These are phyloP conservation scores for Bubo scandiacus DNA, from an alignment of 2,113 vertebrate genomes.

Conservation along the genomic window DNA sequence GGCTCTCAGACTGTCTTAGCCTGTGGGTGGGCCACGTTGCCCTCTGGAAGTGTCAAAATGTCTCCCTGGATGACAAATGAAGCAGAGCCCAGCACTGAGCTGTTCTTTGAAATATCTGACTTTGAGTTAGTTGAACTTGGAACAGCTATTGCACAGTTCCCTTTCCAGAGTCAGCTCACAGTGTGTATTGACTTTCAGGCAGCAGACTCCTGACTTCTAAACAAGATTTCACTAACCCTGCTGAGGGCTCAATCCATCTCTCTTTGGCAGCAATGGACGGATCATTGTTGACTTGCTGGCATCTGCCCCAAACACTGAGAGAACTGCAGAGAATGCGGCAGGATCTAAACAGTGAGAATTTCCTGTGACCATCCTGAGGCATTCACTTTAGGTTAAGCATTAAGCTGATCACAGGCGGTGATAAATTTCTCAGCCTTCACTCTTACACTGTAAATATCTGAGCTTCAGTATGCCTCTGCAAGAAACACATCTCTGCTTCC, in stretches of 20 bases:
- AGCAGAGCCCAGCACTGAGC: slow-evolving; percentile 15
- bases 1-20: not conserved
- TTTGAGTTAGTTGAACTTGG: slow-evolving; percentile 27
- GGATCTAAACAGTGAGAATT: not conserved
- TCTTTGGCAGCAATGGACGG: not conserved
- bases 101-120: slow-evolving; percentile 48
- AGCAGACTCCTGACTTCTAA: slow-evolving; percentile 3
- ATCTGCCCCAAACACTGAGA: not conserved
- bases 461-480: not conserved
- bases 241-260: not conserved
- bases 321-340: not conserved
- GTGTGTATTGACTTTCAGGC: not conserved
- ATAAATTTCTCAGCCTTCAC: not conserved
- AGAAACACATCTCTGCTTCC: not conserved
- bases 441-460: not conserved
- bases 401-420: rapidly evolving
- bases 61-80: slow-evolving; percentile 30
- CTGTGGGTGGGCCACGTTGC: slow-evolving; percentile 5
- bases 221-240: not conserved
- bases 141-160: not conserved
- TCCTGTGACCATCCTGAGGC: not conserved
- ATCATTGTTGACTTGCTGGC: not conserved
- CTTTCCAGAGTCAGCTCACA: not conserved
- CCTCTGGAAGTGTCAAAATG: slow-evolving; percentile 36
- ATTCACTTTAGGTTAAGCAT: not conserved